These are phyloP conservation scores for Cyphomyrmex costatus DNA, from an alignment of 1,140 invertebrate species.

Conservation along the genomic window DNA sequence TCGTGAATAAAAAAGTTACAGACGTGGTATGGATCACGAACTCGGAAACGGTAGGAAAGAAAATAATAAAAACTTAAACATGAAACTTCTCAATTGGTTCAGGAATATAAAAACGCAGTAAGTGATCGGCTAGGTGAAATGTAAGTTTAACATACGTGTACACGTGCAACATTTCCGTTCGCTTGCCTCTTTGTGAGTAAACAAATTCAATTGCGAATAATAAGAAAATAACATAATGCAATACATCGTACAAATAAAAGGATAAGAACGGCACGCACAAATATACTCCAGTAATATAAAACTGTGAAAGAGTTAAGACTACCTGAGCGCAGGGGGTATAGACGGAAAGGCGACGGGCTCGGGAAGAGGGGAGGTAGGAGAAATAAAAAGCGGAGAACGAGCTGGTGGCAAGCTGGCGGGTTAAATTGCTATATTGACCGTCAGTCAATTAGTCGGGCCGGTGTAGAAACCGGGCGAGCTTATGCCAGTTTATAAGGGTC, in stretches of 20 bases:
- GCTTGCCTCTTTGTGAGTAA: background rate
- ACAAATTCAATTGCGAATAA: slow-evolving; percentile 33
- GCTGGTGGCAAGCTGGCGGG: slow-evolving; percentile 65
- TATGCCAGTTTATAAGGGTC: slow-evolving; percentile 64
- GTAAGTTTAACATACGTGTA: slow-evolving; percentile 23
- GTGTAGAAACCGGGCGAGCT: slow-evolving; percentile 62
- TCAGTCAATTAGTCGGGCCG: slow-evolving; percentile 71
- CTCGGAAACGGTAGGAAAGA: slow-evolving; percentile 3
- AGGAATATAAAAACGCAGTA: slow-evolving; percentile 1
- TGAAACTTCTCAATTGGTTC: slow-evolving; percentile 15
- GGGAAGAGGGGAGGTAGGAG: background rate
- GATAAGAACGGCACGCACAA: background rate
- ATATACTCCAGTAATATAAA: slow-evolving; percentile 34
- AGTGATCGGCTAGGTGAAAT: slow-evolving; percentile 11
- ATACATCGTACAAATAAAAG: slow-evolving; percentile 28
- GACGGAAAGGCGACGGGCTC: background rate
- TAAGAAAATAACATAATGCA: slow-evolving; percentile 29
- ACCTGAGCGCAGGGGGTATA: background rate
- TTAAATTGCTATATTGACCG: slow-evolving; percentile 75
- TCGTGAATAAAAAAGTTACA: background rate
- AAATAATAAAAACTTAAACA: slow-evolving; percentile 14
- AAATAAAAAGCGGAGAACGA: slow-evolving; percentile 59
- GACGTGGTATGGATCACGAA: background rate
- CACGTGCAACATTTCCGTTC: background rate
- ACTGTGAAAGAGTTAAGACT: slow-evolving; percentile 37